phyloP scores from a whole-genome alignment of 2,888 invertebrate genomes.

The Eupithecia subumbrata region DNA sequence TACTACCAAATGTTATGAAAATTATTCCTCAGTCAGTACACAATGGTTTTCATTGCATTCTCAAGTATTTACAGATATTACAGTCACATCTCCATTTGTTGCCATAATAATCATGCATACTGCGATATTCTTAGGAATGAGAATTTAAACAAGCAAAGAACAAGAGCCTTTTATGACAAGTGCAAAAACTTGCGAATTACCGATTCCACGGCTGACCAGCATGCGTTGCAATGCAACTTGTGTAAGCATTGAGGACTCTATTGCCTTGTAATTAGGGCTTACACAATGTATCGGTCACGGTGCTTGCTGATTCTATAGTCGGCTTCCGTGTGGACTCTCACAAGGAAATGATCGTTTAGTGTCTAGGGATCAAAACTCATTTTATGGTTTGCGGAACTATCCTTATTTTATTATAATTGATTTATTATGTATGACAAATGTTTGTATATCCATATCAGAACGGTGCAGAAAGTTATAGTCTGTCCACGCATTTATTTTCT shows the following conservation, averaged over 20 bases:
- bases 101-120: neutral
- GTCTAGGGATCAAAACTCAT: conserved; percentile 3
- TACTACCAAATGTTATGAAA: neutral
- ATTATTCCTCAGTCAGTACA: neutral
- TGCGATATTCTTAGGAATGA: neutral
- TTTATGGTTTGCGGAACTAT: conserved; percentile 4
- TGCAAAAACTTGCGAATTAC: conserved; percentile 36
- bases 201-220: conserved; percentile 40
- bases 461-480: too few relatives aligned
- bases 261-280: conserved; percentile 36
- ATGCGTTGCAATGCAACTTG: conserved; percentile 28
- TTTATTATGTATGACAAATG: neutral
- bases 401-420: conserved; percentile 2
- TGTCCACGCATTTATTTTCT: too few relatives aligned
- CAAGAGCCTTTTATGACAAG: conserved; percentile 9
- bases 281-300: conserved; percentile 33
- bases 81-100: neutral
- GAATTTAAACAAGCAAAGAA: conserved; percentile 2
- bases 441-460: neutral
- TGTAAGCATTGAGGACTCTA: conserved; percentile 41
- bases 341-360: conserved; percentile 23
- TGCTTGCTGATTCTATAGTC: conserved; percentile 28
- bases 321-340: conserved; percentile 34
- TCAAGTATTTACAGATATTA: neutral
- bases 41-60: neutral